These are phyloP conservation scores for Eidolon helvum DNA, from an alignment of 2,113 vertebrate species.

Conservation along the genomic window DNA sequence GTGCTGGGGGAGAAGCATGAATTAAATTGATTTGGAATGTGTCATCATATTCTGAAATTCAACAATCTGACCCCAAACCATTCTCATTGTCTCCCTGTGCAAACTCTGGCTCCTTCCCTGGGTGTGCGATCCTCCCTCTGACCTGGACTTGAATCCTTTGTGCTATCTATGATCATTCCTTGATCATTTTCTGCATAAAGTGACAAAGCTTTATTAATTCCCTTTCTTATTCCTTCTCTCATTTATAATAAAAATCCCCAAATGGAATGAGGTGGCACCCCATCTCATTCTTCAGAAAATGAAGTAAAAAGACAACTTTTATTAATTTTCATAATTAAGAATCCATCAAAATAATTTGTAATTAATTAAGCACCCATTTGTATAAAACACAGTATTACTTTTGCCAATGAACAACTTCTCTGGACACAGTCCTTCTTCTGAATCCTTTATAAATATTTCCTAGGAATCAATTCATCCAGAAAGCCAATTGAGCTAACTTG, in stretches of 20 bases:
- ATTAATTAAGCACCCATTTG: background rate
- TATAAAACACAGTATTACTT: background rate
- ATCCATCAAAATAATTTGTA: background rate
- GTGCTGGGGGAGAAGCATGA: background rate
- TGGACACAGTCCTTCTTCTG: background rate
- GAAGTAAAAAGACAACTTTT: background rate
- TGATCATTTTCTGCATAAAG: background rate
- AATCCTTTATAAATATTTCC: background rate
- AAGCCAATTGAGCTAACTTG: background rate
- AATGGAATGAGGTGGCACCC: background rate
- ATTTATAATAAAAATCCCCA: background rate
- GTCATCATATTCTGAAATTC: background rate
- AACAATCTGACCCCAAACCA: background rate
- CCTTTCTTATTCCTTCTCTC: background rate
- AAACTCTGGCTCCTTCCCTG: background rate
- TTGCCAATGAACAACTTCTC: background rate
- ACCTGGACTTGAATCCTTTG: background rate
- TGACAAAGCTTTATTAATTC: background rate
- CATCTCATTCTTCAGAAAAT: slow-evolving; percentile 31
- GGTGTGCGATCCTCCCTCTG: background rate
- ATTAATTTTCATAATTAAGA: slow-evolving; percentile 4
- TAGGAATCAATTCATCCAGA: background rate
- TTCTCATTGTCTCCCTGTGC: background rate
- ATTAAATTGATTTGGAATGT: background rate
- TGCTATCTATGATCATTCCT: background rate